A percentile compares a stretch with the other conserved stretches of the same genome.
Evolutionary conservation across 1,140 invertebrate species (phyloP).

Genomic region (Lethrus apterus): DNA sequence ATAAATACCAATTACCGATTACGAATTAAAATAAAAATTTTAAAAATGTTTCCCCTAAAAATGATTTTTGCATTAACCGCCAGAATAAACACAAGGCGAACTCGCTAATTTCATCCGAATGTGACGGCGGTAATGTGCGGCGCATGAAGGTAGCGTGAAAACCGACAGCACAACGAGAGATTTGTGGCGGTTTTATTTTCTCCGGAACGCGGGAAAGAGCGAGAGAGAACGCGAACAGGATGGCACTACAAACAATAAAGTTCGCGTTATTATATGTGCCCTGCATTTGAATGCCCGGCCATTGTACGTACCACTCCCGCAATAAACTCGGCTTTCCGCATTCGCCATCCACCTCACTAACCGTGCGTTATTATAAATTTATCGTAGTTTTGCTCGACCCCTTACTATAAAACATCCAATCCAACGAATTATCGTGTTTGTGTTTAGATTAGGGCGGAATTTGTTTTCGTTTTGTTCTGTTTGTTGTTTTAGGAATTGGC

Average conservation of each 20-base stretch:
- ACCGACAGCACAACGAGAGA: slow-evolving; percentile 15
- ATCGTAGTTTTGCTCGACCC: not conserved
- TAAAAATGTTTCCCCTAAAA: no score
- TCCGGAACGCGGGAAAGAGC: no score
- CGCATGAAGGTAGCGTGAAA: not conserved
- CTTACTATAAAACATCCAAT: not conserved
- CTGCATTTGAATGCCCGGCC: slow-evolving; percentile 22
- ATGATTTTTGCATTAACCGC: no score
- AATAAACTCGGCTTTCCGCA: slow-evolving; percentile 12
- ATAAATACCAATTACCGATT: no score
- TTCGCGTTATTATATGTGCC: slow-evolving; percentile 22
- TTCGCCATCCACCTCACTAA: no score
- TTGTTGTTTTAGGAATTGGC: no score
- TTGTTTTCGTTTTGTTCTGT: not conserved
- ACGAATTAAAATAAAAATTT: no score
- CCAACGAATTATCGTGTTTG: not conserved
- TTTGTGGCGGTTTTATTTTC: slow-evolving; percentile 31
- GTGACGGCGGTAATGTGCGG: not conserved
- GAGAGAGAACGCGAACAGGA: slow-evolving; percentile 23
- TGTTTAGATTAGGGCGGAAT: not conserved
- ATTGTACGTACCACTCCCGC: slow-evolving; percentile 17
- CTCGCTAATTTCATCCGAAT: no score
- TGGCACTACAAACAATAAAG: slow-evolving; percentile 29
- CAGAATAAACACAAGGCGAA: no score
- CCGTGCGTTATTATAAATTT: slow-evolving; percentile 4